These are phyloP conservation scores for Acronicta alni DNA, from an alignment of 2,888 invertebrate species.

Conservation along the genomic window DNA sequence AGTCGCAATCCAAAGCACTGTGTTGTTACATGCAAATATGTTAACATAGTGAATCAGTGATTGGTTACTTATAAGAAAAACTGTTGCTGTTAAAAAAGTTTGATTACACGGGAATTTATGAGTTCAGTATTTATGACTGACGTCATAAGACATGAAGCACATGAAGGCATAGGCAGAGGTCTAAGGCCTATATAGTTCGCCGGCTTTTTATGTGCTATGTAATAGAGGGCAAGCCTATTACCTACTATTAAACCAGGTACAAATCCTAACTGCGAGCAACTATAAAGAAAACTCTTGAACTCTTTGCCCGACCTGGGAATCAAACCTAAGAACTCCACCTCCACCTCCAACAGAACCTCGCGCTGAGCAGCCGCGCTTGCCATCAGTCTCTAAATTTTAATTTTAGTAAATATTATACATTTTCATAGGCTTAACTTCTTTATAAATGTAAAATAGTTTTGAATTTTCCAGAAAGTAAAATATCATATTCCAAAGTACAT, in stretches of 20 bases:
- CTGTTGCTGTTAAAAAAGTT: conserved; percentile 10
- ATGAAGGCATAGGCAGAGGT: no score
- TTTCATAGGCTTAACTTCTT: not conserved
- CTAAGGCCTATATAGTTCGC: no score
- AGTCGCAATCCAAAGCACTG: conserved; percentile 19
- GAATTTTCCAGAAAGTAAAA: not conserved
- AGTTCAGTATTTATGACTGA: conserved; percentile 2
- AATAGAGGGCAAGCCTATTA: no score
- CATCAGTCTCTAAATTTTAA: not conserved
- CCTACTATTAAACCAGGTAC: no score
- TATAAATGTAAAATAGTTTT: not conserved
- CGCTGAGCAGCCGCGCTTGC: no score
- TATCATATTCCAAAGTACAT: not conserved
- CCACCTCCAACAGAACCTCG: no score
- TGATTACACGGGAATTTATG: not conserved
- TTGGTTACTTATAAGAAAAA: conserved; percentile 16
- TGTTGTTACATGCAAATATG: conserved; percentile 47
- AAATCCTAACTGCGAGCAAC: no score
- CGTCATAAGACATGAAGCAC: not conserved
- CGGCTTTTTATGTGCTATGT: no score
- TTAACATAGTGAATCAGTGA: conserved; percentile 22
- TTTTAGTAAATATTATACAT: not conserved
- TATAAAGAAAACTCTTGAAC: no score
- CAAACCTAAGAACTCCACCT: no score
- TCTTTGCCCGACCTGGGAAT: no score